These are phyloP conservation scores for Astur gentilis DNA, from an alignment of 2,113 vertebrate genomes.

Conservation along the genomic window DNA sequence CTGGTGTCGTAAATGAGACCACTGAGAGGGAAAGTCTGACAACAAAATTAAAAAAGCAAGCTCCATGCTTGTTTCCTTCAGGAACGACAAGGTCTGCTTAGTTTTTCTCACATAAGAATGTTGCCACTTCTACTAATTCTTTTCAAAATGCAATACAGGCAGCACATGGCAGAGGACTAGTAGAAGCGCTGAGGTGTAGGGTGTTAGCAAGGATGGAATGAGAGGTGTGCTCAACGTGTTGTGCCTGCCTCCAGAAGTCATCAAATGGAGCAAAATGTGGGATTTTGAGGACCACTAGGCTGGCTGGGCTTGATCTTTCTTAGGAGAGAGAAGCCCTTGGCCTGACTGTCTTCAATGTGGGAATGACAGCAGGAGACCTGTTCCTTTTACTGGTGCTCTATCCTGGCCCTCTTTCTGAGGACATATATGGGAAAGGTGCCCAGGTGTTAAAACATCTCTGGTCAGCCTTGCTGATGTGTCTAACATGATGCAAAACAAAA, in stretches of 20 bases:
- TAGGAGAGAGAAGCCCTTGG: neutral
- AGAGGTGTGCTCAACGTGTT: rapidly evolving
- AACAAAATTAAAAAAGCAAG: neutral
- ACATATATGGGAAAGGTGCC: neutral
- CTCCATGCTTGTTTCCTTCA: neutral
- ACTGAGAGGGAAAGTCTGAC: neutral
- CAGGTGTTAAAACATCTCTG: neutral
- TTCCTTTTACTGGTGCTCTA: neutral
- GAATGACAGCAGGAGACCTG: neutral
- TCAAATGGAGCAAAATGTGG: neutral
- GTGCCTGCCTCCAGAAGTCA: neutral
- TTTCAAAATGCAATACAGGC: neutral
- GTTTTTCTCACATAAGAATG: neutral
- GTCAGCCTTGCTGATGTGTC: neutral
- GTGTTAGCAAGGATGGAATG: neutral
- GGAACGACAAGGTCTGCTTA: neutral
- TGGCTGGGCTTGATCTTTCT: neutral
- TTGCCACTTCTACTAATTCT: neutral
- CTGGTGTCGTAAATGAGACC: neutral
- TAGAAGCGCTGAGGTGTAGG: neutral
- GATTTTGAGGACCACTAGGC: neutral
- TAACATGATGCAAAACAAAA: neutral
- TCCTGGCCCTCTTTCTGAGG: neutral
- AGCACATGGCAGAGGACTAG: neutral
- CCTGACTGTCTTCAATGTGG: neutral